Base-by-base conservation (phyloP, 2,888 invertebrate species). In the Cephus pulcher region DNA sequence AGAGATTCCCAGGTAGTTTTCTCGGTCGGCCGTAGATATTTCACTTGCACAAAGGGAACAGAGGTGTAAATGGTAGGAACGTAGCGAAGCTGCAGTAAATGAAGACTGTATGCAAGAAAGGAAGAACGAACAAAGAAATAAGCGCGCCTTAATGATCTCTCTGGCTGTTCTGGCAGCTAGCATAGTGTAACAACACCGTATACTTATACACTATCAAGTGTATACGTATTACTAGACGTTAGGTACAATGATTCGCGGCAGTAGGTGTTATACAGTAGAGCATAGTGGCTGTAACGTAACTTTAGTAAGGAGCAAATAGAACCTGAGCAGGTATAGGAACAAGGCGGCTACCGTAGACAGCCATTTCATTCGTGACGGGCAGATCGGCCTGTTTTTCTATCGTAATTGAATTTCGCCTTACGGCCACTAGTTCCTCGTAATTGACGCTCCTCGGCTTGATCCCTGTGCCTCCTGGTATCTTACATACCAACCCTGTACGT, bases 321-420 rank as follows among this genome's bases (percentile, higher is more conserved):
- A 40, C 1, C 15, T 23, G 56, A 56, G 23, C 15, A 56, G 9
- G 23, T 56, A 56, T 56, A 56, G 74, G 33, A n/a, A 35, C 74
- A n/a, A 33, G 74, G 75, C 77, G 32, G 71, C 71, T 34, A 32
- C 33, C 71, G 68, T 37, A 79, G 83, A 84, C 84, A 83, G 84
- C 82, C 86, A 80, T 86, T 86, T 87, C 85, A 85, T 84, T 84
- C 82, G 81, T 82, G 84, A 86, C 84, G 83, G 83, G 79, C 83
- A 84, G 85, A 85, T 85, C 86, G 82, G 85, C 84, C 83, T 87
- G 87, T 88, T 88, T 86, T 88, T 87, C 86, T 86, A 82, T 82
- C 82, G 86, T 84, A 84, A 87, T 86, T 86, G 84, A 88, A 88
- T 88, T 87, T 87, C 85, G 85, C 87, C 84, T 85, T 82, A 82